A percentile compares a stretch with the other conserved stretches of the same genome.
phyloP scores from a whole-genome alignment of 2,113 vertebrate genomes.

The Mus spicilegus region DNA sequence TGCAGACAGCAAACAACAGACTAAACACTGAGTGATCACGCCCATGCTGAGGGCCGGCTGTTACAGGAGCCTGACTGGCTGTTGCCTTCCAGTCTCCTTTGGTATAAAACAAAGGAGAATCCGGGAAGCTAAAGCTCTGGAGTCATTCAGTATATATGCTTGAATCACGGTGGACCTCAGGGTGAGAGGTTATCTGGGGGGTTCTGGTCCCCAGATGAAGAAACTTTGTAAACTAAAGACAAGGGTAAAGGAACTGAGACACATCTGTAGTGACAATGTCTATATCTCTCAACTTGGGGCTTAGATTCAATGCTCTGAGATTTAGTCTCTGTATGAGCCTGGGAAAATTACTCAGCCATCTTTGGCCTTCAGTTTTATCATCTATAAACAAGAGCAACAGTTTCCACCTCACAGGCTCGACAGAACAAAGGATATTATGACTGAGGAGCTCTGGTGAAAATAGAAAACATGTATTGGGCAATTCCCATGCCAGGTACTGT shows the following conservation, averaged over 20 bases:
- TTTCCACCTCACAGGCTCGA: background rate
- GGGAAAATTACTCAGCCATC: background rate
- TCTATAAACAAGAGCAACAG: background rate
- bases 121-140: background rate
- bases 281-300: background rate
- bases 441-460: background rate
- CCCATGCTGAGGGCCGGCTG: background rate
- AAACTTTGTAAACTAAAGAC: background rate
- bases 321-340: background rate
- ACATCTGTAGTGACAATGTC: background rate
- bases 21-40: slow-evolving; percentile 67
- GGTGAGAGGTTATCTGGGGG: background rate
- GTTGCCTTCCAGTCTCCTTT: background rate
- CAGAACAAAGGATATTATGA: background rate
- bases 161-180: background rate
- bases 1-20: slow-evolving; percentile 69
- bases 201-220: background rate
- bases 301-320: background rate
- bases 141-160: background rate
- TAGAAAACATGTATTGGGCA: background rate
- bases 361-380: slow-evolving; percentile 22
- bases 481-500: background rate
- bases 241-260: background rate
- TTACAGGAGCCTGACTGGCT: background rate
- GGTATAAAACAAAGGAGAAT: background rate